Base-by-base conservation (phyloP, 2,888 invertebrate species). In the Caenorhabditis plicata region DNA sequence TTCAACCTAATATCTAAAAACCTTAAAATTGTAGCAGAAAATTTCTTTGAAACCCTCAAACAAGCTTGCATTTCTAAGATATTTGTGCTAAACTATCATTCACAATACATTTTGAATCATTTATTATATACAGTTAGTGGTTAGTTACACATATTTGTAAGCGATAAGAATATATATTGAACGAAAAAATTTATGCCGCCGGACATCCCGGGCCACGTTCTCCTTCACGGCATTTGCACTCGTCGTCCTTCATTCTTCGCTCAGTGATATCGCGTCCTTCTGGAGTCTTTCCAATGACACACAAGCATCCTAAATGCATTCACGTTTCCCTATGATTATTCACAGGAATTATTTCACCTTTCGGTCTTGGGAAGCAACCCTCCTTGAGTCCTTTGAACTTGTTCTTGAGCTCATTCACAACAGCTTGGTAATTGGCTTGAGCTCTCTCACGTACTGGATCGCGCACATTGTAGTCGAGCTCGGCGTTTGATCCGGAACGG, bases 231-330 rank as follows among this genome's bases (percentile, higher is more conserved):
- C 67, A 67, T 50, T 67, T 69, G 60, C 78, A 78, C 52, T 78
- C 79, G 42, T 71, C 52, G 44, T 78, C 78, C 52, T 77, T 78
- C 73, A 78, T 71, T 33, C 73, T 64, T 35, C 78, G 64, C 40
- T 76, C 72, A n/a, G 76, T 79, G 63, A 77, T 74, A 42, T 78
- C 78, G 22, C 75, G 71, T 17, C 78, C 78, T 40, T 75, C 71
- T 32, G 68, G 47, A 22, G 67, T 71, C 58, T 78, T 78, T 40
- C 78, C 78, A 32, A 69, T 68, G n/a, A 78, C 75, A 47, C 78
- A 78, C n/a, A 78, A 64, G 43, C 78, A 78, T 46, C 78, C 74
- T n/a, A n/a, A n/a, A n/a, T n/a, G n/a, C n/a, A n/a, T n/a, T n/a
- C n/a, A n/a, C n/a, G n/a, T n/a, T n/a, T n/a, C n/a, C n/a, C n/a